A percentile compares a stretch with the other conserved stretches of the same genome.
phyloP scores from a whole-genome alignment of 1,140 invertebrate species.

The Galleria mellonella region DNA sequence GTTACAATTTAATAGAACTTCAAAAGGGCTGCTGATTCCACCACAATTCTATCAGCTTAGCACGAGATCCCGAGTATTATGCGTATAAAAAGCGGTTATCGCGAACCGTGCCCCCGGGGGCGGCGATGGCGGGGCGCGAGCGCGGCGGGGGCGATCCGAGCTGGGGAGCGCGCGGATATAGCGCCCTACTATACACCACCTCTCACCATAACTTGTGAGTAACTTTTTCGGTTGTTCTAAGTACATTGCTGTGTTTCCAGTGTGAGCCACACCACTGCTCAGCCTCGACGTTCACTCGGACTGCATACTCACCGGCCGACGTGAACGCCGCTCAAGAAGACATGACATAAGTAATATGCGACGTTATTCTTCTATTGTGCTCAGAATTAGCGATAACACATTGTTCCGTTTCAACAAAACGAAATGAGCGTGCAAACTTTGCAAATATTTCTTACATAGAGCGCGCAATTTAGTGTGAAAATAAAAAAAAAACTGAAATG shows the following conservation, averaged over 20 bases:
- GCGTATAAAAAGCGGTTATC: constrained; percentile 71
- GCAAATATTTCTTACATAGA: constrained; percentile 15
- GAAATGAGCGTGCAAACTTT: constrained; percentile 4
- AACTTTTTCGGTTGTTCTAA: constrained; percentile 26
- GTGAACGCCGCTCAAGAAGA: not conserved
- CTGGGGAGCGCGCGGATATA: not conserved
- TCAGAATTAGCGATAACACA: constrained; percentile 15
- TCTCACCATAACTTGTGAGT: constrained; percentile 13
- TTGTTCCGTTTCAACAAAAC: constrained; percentile 1
- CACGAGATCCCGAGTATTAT: constrained; percentile 63
- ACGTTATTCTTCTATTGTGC: constrained; percentile 6
- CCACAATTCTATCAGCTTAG: constrained; percentile 73
- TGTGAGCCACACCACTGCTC: too few species aligned
- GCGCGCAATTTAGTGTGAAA: constrained; percentile 26
- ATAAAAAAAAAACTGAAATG: constrained; percentile 29
- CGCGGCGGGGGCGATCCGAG: constrained; percentile 11
- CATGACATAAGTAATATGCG: too few species aligned
- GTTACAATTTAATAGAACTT: constrained; percentile 71
- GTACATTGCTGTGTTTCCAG: constrained; percentile 23
- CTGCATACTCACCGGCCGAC: too few species aligned
- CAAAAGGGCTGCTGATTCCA: constrained; percentile 67
- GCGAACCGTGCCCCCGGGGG: constrained; percentile 17
- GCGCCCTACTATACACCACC: constrained; percentile 7
- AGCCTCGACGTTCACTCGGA: too few species aligned
- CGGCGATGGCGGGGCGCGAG: constrained; percentile 6